Evolutionary conservation across 23 tunicate genomes (phyloP).

Genomic region (Diplosoma virens): DNA sequence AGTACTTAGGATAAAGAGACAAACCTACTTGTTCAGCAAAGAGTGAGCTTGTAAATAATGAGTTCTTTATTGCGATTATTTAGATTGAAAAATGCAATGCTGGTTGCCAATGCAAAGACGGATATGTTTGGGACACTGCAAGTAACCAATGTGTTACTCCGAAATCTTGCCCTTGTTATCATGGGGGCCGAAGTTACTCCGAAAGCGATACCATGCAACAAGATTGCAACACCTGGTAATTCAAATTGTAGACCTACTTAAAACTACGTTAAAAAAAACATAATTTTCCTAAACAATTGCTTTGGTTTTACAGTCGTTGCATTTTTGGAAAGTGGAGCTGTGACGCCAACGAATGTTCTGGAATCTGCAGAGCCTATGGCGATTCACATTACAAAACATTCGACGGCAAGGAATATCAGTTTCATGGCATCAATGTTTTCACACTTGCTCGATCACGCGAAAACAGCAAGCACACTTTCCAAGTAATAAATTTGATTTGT

Average conservation of each 20-base stretch:
- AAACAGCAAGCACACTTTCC: constrained; percentile 65
- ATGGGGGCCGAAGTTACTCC: constrained; percentile 89
- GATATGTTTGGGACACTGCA: constrained; percentile 77
- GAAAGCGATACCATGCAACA: constrained; percentile 95
- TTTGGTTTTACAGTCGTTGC: constrained; percentile 56
- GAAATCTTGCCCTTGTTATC: constrained; percentile 87
- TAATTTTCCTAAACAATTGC: too few species aligned
- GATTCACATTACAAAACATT: constrained; percentile 96
- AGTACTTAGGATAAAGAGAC: too few species aligned
- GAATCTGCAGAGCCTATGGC: constrained; percentile 93
- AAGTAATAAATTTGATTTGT: constrained; percentile 33
- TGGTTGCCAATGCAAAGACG: constrained; percentile 82
- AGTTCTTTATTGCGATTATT: too few species aligned
- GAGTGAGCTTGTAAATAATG: too few species aligned
- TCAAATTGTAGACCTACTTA: too few species aligned
- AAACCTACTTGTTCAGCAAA: too few species aligned
- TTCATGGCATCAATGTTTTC: constrained; percentile 83
- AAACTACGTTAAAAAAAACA: too few species aligned
- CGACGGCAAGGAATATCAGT: constrained; percentile 89
- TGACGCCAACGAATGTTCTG: constrained; percentile 86
- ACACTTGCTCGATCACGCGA: constrained; percentile 77
- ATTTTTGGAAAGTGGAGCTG: constrained; percentile 65
- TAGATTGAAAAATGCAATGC: constrained; percentile 82
- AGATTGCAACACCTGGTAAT: constrained; percentile 96
- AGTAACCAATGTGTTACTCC: constrained; percentile 75